Percentiles rank a stretch among this genome's conserved stretches.
Conservation (phyloP, 2,888 invertebrate genomes). For the Drosophila austrosaltans region DNA sequence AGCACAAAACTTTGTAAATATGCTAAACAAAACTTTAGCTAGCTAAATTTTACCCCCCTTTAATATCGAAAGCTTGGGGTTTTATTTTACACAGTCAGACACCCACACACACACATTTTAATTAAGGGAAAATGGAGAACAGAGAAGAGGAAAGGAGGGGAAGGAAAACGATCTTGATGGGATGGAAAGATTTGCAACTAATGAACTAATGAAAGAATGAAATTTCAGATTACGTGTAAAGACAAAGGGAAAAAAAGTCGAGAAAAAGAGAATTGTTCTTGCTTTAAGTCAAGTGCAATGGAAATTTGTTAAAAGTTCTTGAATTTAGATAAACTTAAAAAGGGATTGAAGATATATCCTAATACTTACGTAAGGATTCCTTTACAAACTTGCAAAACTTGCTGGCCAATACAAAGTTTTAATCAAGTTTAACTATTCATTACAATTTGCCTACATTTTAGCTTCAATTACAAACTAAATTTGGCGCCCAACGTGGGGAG, state of each 20-base stretch:
- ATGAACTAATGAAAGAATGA: constrained; percentile 1
- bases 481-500: not conserved
- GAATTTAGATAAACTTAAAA: too few relatives aligned
- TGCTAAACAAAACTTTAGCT: constrained; percentile 59
- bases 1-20: constrained; percentile 72
- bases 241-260: not conserved
- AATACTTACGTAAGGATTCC: too few relatives aligned
- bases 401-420: too few relatives aligned
- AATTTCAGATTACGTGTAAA: not conserved
- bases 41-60: constrained; percentile 4
- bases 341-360: too few relatives aligned
- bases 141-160: not conserved
- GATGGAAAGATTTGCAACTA: constrained; percentile 2
- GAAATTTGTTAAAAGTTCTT: too few relatives aligned
- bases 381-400: too few relatives aligned
- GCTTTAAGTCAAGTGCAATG: too few relatives aligned
- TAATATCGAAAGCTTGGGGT: not conserved
- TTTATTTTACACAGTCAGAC: not conserved
- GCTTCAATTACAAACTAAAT: not conserved
- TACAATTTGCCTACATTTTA: not conserved
- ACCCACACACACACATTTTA: not conserved
- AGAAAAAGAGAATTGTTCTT: too few relatives aligned
- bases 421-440: not conserved
- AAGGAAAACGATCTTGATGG: not conserved
- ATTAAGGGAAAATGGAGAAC: not conserved